Base-by-base conservation (phyloP, 2,797 vertebrate genomes). In the Myotis planiceps region DNA sequence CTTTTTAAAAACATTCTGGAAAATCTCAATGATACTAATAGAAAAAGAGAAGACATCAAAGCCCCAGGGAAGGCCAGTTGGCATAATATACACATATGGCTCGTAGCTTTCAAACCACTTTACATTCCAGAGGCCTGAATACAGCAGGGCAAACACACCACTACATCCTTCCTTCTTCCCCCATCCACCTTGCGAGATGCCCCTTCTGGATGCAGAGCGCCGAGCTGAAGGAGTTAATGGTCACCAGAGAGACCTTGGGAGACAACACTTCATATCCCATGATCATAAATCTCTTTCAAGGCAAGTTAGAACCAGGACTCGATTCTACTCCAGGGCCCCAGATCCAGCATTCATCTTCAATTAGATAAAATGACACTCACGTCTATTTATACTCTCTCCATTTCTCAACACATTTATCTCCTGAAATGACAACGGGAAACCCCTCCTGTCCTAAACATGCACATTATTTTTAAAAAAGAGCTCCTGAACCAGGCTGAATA, bases 401-500 rank as follows among this genome's bases (percentile, higher is more conserved):
- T 96, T 94, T 94, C 92, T 84, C 72, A 85, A 79, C 81, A 81
- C 68, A 32, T 93, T 92, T 91, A 90, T 95, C 84, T 96, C 80
- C 45, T 80, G 82, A 94, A 94, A 94, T 23, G 25, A n/a, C 71
- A 96, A 89, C 95, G 93, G 96, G 96, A 95, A 96, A 27, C 97
- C 49, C 74, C 25, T 93, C 65, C 88, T 96, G 96, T 96, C 74
- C 98, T 97, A 97, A 76, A 91, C 55, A 92, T 49, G 29, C 47
- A 86, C 49, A 27, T 82, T 60, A 69, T 92, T 93, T 86, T 53
- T 49, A 15, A 90, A 94, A 95, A 76, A 74, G 51, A 94, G 97
- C 96, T 96, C 97, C 79, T 93, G 94, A 97, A 90, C 13, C 53
- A 96, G 91, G 97, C 82, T 93, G 96, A 95, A 91, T 96, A 95